These are phyloP conservation scores for Hypotaenidia okinawae DNA, from an alignment of 2,797 vertebrate species.

Conservation along the genomic window DNA sequence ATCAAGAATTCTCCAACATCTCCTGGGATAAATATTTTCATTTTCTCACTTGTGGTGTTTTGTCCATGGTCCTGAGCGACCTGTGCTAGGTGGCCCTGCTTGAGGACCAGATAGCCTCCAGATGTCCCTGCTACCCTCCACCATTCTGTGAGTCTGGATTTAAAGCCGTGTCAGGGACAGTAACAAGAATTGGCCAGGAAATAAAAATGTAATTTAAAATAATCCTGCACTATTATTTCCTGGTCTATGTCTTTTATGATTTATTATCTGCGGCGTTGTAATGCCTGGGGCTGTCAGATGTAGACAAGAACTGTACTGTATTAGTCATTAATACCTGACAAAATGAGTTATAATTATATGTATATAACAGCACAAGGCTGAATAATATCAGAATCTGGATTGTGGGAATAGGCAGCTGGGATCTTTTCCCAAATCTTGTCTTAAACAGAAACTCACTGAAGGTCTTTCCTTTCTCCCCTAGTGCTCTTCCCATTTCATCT, in stretches of 20 bases:
- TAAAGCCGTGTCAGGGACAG: background rate
- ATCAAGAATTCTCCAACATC: background rate
- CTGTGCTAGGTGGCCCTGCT: background rate
- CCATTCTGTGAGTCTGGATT: background rate
- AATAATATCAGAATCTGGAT: background rate
- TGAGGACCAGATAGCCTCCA: background rate
- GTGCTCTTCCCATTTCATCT: background rate
- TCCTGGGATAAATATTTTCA: background rate
- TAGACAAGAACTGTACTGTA: background rate
- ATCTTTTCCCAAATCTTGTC: background rate
- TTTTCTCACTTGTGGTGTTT: background rate
- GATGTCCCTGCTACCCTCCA: background rate
- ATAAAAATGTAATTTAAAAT: background rate
- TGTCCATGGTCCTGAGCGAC: background rate
- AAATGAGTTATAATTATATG: background rate
- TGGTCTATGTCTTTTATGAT: background rate
- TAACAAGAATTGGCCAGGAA: background rate
- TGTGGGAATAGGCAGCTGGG: background rate
- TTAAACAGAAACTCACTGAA: background rate
- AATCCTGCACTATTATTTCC: background rate
- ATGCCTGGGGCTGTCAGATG: background rate
- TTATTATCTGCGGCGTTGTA: background rate
- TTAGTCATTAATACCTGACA: slow-evolving; percentile 2
- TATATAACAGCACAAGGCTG: background rate
- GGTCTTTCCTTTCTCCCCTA: background rate